Evolutionary conservation across 1,140 invertebrate species (phyloP), one percentile per base, ranked within the genome.

Genomic region (Eulimnadia texana): DNA sequence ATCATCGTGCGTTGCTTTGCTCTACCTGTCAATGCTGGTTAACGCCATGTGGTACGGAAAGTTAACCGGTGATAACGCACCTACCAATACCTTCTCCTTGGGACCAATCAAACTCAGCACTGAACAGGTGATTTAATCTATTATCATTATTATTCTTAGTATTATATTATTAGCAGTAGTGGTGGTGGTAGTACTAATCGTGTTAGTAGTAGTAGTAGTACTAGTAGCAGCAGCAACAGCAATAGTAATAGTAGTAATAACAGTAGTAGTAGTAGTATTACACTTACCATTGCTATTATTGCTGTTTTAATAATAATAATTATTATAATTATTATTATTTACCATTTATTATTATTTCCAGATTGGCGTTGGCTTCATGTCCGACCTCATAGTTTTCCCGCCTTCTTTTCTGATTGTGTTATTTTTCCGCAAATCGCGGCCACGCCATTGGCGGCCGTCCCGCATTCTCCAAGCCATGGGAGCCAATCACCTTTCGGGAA

Each of bases 21-120:
- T 80, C 3, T 79, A 74, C 55, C 66, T 78, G 0, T 74, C 74
- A 33, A 80, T 81, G 78, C 63, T 81, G 61, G 71, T 75, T 16
- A 80, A 78, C 66, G 78, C 78, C 27, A 77, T 81, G 76, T 80
- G 77, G 68, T 80, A 80, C 59, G 64, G 70, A 61, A 65, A 64
- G 58, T 69, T 69, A 27, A 62, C 66, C 9, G 53, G 64, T 2
- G 67, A 66, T 3, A 69, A 63, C 57, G 61, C 27, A 10, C 66
- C 33, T 6, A 42, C 33, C 33, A 42, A 64, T 52, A 64, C 68
- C 13, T 66, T 77, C 27, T 70, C 70, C 10, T 65, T 79, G 62
- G 77, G 77, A 11, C 77, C 77, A 20, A 74, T 79, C 63, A 69
- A 72, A 3, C 50, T 76, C 60, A 67, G 22, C 0, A n/a, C 61